A percentile compares a stretch with the other conserved stretches of the same genome.
Conservation (phyloP, 1,140 invertebrate genomes). For the Antheraea mylitta region DNA sequence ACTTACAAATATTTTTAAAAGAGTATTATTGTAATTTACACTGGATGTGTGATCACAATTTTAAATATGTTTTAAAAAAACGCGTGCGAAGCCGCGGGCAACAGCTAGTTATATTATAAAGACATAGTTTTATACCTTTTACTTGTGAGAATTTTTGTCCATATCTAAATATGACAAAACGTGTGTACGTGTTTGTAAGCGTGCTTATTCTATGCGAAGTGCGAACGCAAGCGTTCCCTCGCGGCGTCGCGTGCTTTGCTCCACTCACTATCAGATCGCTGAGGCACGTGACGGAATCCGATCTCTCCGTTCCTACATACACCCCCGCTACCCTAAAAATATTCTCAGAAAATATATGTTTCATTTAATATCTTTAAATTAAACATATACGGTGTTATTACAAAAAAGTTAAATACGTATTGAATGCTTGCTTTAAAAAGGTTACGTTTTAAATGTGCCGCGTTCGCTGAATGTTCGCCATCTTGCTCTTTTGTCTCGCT, state of each 20-base stretch:
- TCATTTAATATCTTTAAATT: neutral
- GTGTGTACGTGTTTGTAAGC: neutral
- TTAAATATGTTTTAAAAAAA: too few species aligned
- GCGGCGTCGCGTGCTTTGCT: constrained; percentile 20
- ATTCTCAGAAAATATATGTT: neutral
- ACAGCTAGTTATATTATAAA: too few species aligned
- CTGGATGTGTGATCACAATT: too few species aligned
- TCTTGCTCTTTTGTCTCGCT: too few species aligned
- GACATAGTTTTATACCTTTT: neutral
- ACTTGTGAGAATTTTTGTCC: neutral
- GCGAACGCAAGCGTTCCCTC: constrained; percentile 30
- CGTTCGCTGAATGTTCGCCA: too few species aligned
- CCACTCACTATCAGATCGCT: constrained; percentile 49
- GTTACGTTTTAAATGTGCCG: too few species aligned
- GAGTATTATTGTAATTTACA: too few species aligned
- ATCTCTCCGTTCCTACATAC: constrained; percentile 12
- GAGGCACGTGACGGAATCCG: constrained; percentile 60
- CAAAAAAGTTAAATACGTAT: too few species aligned
- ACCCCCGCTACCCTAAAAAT: neutral
- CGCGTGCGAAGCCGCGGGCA: too few species aligned
- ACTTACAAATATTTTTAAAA: too few species aligned
- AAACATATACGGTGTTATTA: too few species aligned
- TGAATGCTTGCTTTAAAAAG: too few species aligned
- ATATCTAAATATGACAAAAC: neutral
- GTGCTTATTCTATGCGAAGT: constrained; percentile 23